Percentiles rank a stretch among this genome's conserved stretches.
Conservation (phyloP, 2,888 invertebrate genomes). For the Chrysina gloriosa region DNA sequence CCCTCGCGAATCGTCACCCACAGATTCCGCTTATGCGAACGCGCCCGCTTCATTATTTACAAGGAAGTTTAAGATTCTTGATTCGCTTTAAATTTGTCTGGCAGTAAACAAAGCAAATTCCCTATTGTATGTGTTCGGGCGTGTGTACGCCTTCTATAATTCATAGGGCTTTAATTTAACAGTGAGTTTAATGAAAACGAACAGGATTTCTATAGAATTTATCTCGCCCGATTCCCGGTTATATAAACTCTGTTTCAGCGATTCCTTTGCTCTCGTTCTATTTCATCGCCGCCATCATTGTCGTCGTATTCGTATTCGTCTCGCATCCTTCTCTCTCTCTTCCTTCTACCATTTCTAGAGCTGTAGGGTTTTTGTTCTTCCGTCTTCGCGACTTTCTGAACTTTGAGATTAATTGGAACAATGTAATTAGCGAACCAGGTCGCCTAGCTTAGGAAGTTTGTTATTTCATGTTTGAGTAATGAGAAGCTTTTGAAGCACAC, state of each 20-base stretch:
- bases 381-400: slow-evolving; percentile 28
- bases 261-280: slow-evolving; percentile 2
- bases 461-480: neutral
- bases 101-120: slow-evolving; percentile 57
- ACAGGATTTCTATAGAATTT: slow-evolving; percentile 43
- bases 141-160: slow-evolving; percentile 42
- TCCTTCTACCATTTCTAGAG: neutral
- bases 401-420: slow-evolving; percentile 36
- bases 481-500: neutral
- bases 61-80: slow-evolving; percentile 58
- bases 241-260: slow-evolving; percentile 36
- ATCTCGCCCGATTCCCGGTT: slow-evolving; percentile 37
- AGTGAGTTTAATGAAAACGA: slow-evolving; percentile 40
- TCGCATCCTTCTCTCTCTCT: neutral
- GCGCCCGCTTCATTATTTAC: slow-evolving; percentile 56
- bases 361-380: neutral
- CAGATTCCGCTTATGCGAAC: slow-evolving; percentile 2
- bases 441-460: slow-evolving; percentile 22
- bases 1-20: neutral
- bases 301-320: no score
- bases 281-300: neutral
- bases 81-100: slow-evolving; percentile 56
- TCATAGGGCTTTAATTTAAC: slow-evolving; percentile 40
- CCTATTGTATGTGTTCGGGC: slow-evolving; percentile 48
- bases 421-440: slow-evolving; percentile 33